A percentile compares a stretch with the other conserved stretches of the same genome.
These are phyloP conservation scores for Leptopilina boulardi DNA, from an alignment of 1,140 invertebrate genomes.

Conservation along the genomic window DNA sequence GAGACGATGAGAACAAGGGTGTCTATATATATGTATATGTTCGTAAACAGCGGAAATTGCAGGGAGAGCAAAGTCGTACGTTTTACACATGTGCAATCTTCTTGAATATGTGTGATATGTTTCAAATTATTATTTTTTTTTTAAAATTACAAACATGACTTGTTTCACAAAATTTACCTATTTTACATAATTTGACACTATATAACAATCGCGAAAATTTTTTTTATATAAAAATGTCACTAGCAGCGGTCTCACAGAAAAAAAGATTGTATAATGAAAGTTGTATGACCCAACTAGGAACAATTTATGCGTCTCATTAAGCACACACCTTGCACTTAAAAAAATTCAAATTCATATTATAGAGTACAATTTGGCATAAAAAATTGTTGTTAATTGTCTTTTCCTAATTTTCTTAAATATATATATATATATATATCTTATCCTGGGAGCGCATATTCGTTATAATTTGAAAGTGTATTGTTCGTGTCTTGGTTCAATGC, in stretches of 20 bases:
- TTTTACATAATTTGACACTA: not conserved
- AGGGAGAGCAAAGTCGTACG: not conserved
- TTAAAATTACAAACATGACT: not conserved
- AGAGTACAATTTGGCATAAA: no score
- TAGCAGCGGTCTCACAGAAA: no score
- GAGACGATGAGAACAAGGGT: not conserved
- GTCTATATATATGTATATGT: not conserved
- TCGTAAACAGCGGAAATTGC: conserved; percentile 10
- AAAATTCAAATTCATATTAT: no score
- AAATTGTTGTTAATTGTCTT: no score
- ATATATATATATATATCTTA: no score
- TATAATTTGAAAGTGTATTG: conserved; percentile 56
- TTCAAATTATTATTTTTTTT: not conserved
- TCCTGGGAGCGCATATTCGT: no score
- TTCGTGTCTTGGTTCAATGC: conserved; percentile 12
- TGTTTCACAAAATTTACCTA: not conserved
- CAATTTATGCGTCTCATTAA: no score
- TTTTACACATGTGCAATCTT: not conserved
- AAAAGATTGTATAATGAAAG: no score
- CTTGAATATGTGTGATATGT: not conserved
- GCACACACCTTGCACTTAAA: no score
- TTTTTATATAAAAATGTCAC: no score
- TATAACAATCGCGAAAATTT: not conserved
- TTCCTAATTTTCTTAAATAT: no score
- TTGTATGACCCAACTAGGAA: no score